These are phyloP conservation scores for Dermolepida albohirtum DNA, from an alignment of 2,888 invertebrate genomes.

Conservation along the genomic window DNA sequence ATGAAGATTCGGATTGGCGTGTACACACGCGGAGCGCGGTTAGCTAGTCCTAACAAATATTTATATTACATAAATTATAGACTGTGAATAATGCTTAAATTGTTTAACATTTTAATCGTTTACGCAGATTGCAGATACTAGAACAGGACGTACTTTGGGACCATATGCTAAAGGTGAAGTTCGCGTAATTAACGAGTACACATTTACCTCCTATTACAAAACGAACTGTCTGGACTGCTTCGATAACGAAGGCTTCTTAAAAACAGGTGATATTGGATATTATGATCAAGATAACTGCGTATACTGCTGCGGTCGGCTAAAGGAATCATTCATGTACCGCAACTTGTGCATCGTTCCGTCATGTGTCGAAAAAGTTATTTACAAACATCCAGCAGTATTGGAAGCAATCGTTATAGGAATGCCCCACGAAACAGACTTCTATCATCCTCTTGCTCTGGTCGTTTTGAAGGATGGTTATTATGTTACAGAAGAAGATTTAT, in stretches of 20 bases:
- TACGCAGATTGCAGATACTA: conserved; percentile 50
- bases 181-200: conserved; percentile 6
- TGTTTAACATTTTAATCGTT: too few species aligned
- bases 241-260: conserved; percentile 55
- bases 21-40: too few species aligned
- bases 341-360: conserved; percentile 56
- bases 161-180: conserved; percentile 56
- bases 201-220: conserved; percentile 42
- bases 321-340: conserved; percentile 56
- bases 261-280: conserved; percentile 55
- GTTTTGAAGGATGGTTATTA: conserved; percentile 21
- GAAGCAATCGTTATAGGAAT: conserved; percentile 55
- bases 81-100: too few species aligned
- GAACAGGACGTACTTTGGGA: conserved; percentile 63
- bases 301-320: conserved; percentile 53
- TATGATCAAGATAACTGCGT: conserved; percentile 55
- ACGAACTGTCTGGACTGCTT: conserved; percentile 36
- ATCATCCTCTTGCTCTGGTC: conserved; percentile 45
- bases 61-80: too few species aligned
- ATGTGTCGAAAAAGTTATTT: conserved; percentile 51
- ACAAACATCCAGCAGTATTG: conserved; percentile 52
- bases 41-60: too few species aligned
- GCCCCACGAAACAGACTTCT: conserved; percentile 47
- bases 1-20: too few species aligned
- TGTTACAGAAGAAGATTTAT: conserved; percentile 39